Base-by-base conservation (phyloP, 2,113 vertebrate genomes). In the Sminthopsis crassicaudata region DNA sequence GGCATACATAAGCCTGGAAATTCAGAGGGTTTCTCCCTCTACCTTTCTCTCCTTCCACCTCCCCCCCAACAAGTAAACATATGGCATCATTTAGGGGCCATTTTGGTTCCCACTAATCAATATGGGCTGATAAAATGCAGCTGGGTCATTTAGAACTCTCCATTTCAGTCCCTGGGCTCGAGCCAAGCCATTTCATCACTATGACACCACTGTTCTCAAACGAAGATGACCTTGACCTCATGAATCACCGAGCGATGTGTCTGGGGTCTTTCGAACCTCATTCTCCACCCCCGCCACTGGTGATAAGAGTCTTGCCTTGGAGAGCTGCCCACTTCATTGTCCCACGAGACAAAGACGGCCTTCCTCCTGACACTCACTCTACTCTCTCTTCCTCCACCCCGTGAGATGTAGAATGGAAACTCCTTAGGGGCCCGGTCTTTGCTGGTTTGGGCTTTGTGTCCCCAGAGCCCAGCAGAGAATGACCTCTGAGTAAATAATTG, bases 131-230 rank as follows among this genome's bases (percentile, higher is more conserved):
- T 98, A 97, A 98, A 98, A 97, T 97, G 96, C 97, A 98, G 97
- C 97, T 97, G 98, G 96, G 96, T 97, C 97, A 96, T 97, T 98
- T 97, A 97, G n/a, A 98, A 97, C 96, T 98, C 97, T 97, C 96
- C 97, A 97, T 98, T 98, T 96, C n/a, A 97, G 96, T 97, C 96
- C 95, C 96, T 98, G 97, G 96, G 96, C 92, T 27, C 4, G 46
- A 76, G 96, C 97, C 98, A 97, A 92, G 96, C 91, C 96, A 95
- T 97, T 98, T 96, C 98, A 97, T 97, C 97, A 97, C 97, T 97
- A 96, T 95, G 96, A 97, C 96, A 96, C 96, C 96, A 97, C 96
- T 97, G 97, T 94, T 42, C 67, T 42, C 19, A 2, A 76, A n/a
- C 2, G 67, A 84, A 84, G 67, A 23, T 23, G n/a, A 84, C 67